Evolutionary conservation across 2,888 invertebrate genomes (phyloP).

Genomic region (Bibio marci): DNA sequence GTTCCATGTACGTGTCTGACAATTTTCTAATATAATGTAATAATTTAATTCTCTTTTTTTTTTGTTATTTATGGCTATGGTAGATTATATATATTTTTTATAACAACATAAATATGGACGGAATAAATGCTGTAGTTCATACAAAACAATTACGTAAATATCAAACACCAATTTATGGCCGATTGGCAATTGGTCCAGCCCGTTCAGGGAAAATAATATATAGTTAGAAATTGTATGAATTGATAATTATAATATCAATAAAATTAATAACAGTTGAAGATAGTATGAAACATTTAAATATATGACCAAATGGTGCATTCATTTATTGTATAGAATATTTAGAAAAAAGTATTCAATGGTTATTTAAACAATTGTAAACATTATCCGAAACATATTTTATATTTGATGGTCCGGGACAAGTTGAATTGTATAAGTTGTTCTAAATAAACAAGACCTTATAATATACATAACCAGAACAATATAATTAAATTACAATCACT

Average conservation of each 20-base stretch:
- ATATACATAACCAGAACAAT: slow-evolving; percentile 89
- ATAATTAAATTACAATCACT: slow-evolving; percentile 81
- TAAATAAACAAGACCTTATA: slow-evolving; percentile 84
- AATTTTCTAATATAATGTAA: no score
- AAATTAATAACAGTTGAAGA: slow-evolving; percentile 69
- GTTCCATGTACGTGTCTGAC: no score
- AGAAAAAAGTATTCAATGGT: slow-evolving; percentile 79
- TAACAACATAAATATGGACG: no score
- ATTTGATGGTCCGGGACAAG: slow-evolving; percentile 76
- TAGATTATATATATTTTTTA: no score
- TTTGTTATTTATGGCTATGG: no score
- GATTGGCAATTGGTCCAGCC: slow-evolving; percentile 90
- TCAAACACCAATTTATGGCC: slow-evolving; percentile 63
- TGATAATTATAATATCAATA: slow-evolving; percentile 68
- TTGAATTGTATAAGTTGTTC: slow-evolving; percentile 91
- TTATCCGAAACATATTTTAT: slow-evolving; percentile 63
- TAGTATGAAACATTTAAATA: slow-evolving; percentile 65
- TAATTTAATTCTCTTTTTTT: no score
- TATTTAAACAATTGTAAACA: slow-evolving; percentile 49
- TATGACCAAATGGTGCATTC: slow-evolving; percentile 94
- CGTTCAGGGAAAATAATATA: slow-evolving; percentile 82
- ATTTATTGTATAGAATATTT: slow-evolving; percentile 92
- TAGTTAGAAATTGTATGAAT: slow-evolving; percentile 63
- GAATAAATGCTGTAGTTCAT: no score
- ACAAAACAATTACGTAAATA: slow-evolving; percentile 26